These are phyloP conservation scores for Meandrusa payeni DNA, from an alignment of 2,888 invertebrate genomes.

Conservation along the genomic window DNA sequence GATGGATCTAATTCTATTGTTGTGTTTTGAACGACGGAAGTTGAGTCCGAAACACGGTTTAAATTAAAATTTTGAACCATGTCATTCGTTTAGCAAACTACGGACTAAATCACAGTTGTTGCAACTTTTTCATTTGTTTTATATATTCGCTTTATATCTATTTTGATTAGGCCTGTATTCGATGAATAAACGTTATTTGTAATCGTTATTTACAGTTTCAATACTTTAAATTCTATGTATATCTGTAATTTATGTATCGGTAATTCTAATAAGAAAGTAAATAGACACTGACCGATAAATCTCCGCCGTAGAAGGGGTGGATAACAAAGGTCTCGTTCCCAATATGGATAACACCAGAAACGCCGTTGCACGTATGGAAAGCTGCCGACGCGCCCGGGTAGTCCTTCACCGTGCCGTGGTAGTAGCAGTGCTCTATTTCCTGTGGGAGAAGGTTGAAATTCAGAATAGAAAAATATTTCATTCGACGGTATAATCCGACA, in stretches of 20 bases:
- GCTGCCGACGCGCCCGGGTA: constrained; percentile 98
- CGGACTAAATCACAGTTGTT: no score
- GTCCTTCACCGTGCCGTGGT: constrained; percentile 98
- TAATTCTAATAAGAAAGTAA: no score
- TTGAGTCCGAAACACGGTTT: no score
- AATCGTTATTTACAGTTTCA: no score
- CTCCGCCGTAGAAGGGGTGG: constrained; percentile 98
- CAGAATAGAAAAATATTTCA: background rate
- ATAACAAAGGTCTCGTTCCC: constrained; percentile 99
- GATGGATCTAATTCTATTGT: background rate
- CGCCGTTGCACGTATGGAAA: constrained; percentile 98
- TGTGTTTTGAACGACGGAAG: background rate
- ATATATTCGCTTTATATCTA: background rate
- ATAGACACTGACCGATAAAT: constrained; percentile 92
- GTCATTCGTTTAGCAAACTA: no score
- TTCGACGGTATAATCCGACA: no score
- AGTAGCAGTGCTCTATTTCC: constrained; percentile 99
- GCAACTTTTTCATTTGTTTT: constrained; percentile 4
- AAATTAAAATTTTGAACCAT: no score
- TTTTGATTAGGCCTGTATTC: no score
- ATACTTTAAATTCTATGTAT: no score
- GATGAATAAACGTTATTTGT: no score
- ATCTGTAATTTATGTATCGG: no score
- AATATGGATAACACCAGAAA: constrained; percentile 97
- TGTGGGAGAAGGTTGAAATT: constrained; percentile 51